phyloP scores from a whole-genome alignment of 1,140 invertebrate species.

The Hormaphis cornu region DNA sequence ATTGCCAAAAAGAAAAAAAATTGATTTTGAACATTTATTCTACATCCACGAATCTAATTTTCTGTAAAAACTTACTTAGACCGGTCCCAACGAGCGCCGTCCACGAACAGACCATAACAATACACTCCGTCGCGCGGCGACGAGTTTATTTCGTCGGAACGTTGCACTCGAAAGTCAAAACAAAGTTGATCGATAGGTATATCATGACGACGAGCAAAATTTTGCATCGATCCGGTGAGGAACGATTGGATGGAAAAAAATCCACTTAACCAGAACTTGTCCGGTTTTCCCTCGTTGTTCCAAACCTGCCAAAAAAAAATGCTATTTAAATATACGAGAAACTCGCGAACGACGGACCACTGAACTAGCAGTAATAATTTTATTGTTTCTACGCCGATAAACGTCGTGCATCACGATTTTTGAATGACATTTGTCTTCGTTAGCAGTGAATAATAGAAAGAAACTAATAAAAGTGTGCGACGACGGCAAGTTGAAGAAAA shows the following conservation, averaged over 20 bases:
- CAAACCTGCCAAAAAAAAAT: conserved; percentile 52
- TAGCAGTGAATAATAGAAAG: background rate
- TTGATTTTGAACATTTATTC: too few relatives aligned
- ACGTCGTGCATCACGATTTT: too few relatives aligned
- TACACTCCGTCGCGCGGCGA: conserved; percentile 66
- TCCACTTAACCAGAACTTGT: conserved; percentile 83
- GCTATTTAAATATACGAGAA: too few relatives aligned
- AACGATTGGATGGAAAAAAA: conserved; percentile 93
- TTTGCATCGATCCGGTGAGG: conserved; percentile 82
- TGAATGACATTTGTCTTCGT: background rate
- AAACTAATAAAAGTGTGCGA: background rate
- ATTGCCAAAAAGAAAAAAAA: background rate
- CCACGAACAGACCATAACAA: conserved; percentile 72
- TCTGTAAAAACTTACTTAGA: conserved; percentile 40
- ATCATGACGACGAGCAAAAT: conserved; percentile 76
- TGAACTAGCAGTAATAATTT: too few relatives aligned
- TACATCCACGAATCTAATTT: too few relatives aligned
- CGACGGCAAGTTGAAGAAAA: background rate
- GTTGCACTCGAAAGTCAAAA: conserved; percentile 65
- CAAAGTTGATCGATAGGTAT: conserved; percentile 79
- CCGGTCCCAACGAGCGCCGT: conserved; percentile 74
- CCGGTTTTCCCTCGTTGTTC: conserved; percentile 66
- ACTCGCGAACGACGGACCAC: too few relatives aligned
- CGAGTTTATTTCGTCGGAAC: conserved; percentile 39
- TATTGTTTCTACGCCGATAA: too few relatives aligned